Percentiles rank a stretch among this genome's conserved stretches.
Conservation (phyloP, 2,113 vertebrate species). For the Meriones unguiculatus region DNA sequence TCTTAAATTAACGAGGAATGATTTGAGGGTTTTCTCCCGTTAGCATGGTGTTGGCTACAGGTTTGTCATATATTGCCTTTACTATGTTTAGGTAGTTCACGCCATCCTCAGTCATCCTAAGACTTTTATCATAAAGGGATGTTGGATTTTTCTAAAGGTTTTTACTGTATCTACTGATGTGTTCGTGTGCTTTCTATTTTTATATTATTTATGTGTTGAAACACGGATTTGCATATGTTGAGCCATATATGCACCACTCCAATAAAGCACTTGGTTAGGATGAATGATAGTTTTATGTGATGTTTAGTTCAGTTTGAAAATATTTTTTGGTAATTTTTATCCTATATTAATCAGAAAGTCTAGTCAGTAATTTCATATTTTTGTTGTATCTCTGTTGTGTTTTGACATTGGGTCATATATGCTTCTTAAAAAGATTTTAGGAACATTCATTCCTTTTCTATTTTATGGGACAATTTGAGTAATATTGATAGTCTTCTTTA, state of each 20-base stretch:
- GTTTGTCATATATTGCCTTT: not conserved
- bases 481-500: not conserved
- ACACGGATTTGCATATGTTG: not conserved
- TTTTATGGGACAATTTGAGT: not conserved
- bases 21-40: not conserved
- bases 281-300: not conserved
- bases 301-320: not conserved
- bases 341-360: not conserved
- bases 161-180: not conserved
- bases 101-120: not conserved
- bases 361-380: not conserved
- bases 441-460: not conserved
- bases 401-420: not conserved
- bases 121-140: not conserved
- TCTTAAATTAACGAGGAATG: not conserved
- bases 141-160: not conserved
- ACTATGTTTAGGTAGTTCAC: not conserved
- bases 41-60: not conserved
- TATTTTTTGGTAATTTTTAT: not conserved
- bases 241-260: not conserved
- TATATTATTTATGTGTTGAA: not conserved
- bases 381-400: not conserved
- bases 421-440: not conserved
- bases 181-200: not conserved
- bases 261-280: not conserved